These are phyloP conservation scores for Onychomys torridus DNA, from an alignment of 2,797 vertebrate genomes.

Conservation along the genomic window DNA sequence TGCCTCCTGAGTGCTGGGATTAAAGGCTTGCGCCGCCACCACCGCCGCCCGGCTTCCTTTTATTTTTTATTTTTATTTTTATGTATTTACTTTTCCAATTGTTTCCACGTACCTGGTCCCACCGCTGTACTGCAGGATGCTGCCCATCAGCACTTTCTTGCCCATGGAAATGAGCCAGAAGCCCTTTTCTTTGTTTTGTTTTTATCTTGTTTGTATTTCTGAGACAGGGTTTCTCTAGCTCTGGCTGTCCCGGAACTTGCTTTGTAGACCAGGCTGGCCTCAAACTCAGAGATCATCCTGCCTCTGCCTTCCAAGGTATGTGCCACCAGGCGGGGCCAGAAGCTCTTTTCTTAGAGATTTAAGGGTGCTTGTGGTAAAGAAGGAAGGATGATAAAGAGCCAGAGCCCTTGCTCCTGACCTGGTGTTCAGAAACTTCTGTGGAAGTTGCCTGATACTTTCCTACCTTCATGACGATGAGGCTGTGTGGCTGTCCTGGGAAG, in stretches of 20 bases:
- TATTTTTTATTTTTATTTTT: too few relatives aligned
- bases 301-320: background rate
- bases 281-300: background rate
- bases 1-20: background rate
- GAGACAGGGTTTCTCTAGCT: background rate
- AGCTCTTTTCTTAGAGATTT: background rate
- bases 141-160: background rate
- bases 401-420: background rate
- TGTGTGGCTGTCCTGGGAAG: background rate
- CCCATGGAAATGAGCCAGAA: background rate
- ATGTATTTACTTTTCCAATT: background rate
- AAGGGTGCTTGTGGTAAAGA: background rate
- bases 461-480: background rate
- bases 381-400: background rate
- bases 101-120: background rate
- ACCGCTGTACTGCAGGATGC: background rate
- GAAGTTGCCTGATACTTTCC: background rate
- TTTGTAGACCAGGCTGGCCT: background rate
- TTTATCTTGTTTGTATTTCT: background rate
- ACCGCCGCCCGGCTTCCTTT: background rate
- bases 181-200: background rate
- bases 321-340: background rate
- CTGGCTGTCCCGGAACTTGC: background rate
- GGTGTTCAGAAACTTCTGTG: constrained; percentile 28
- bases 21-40: too few relatives aligned